phyloP scores from a whole-genome alignment of 2,113 vertebrate species.

The Emydocephalus ijimae region DNA sequence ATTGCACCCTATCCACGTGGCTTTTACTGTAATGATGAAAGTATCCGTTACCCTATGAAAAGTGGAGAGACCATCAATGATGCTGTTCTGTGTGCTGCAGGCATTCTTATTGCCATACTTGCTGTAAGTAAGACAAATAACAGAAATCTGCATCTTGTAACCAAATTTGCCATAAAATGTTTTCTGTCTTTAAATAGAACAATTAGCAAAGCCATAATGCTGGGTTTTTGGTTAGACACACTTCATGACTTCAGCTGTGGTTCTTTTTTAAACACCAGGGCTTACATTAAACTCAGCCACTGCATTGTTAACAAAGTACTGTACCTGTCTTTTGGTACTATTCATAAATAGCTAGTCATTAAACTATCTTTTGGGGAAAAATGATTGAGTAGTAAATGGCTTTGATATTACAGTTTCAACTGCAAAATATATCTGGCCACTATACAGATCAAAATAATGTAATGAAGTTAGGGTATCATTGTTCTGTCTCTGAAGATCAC shows the following conservation, averaged over 20 bases:
- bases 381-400: background rate
- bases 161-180: fast-evolving
- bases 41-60: slow-evolving; percentile 95
- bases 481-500: background rate
- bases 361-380: background rate
- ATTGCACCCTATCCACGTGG: slow-evolving; percentile 90
- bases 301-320: background rate
- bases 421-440: background rate
- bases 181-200: background rate
- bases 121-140: slow-evolving; percentile 78
- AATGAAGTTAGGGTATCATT: background rate
- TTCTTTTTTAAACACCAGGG: background rate
- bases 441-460: background rate
- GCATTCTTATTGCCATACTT: slow-evolving; percentile 94
- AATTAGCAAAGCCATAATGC: background rate
- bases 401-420: background rate
- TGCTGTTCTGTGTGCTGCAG: slow-evolving; percentile 89
- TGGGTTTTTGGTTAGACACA: background rate
- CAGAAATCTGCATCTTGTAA: background rate
- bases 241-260: background rate
- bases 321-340: background rate
- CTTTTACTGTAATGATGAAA: slow-evolving; percentile 93
- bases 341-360: background rate
- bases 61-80: slow-evolving; percentile 94
- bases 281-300: background rate